Conservation (phyloP, 1,140 invertebrate genomes). For the Aphelinus atriplicis region DNA sequence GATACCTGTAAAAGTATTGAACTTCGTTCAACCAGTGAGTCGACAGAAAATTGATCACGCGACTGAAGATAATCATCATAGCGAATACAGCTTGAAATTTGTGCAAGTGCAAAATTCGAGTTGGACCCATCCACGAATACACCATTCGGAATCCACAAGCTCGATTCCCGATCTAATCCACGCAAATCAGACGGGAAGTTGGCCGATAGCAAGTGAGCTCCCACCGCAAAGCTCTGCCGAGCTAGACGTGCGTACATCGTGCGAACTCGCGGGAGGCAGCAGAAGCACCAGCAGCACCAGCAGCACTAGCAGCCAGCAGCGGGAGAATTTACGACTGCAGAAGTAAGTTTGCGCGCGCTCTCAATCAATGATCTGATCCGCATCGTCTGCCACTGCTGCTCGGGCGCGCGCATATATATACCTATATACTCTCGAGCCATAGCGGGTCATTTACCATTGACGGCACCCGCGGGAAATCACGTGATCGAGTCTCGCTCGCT, state of each 20-base stretch:
- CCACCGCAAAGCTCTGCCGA: too few relatives aligned
- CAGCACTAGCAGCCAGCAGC: too few relatives aligned
- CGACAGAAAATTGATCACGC: too few relatives aligned
- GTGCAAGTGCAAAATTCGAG: slow-evolving; percentile 5
- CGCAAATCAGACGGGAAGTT: slow-evolving; percentile 26
- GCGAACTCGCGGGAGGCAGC: too few relatives aligned
- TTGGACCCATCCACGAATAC: too few relatives aligned
- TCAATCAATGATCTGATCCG: slow-evolving; percentile 34
- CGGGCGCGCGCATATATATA: too few relatives aligned
- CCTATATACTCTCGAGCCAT: background rate
- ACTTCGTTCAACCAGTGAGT: too few relatives aligned
- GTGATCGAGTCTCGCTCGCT: slow-evolving; percentile 58
- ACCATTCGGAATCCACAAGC: background rate
- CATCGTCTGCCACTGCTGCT: background rate
- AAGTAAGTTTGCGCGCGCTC: slow-evolving; percentile 27
- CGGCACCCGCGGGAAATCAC: slow-evolving; percentile 64
- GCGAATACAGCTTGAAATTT: background rate
- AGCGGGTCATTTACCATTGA: slow-evolving; percentile 57
- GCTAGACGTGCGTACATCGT: too few relatives aligned
- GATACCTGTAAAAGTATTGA: too few relatives aligned
- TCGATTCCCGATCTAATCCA: slow-evolving; percentile 2
- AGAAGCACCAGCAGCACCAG: too few relatives aligned
- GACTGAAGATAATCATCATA: too few relatives aligned
- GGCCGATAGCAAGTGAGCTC: too few relatives aligned
- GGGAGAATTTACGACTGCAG: slow-evolving; percentile 18